Evolutionary conservation across 2,888 invertebrate species (phyloP).

Genomic region (Operophtera brumata): DNA sequence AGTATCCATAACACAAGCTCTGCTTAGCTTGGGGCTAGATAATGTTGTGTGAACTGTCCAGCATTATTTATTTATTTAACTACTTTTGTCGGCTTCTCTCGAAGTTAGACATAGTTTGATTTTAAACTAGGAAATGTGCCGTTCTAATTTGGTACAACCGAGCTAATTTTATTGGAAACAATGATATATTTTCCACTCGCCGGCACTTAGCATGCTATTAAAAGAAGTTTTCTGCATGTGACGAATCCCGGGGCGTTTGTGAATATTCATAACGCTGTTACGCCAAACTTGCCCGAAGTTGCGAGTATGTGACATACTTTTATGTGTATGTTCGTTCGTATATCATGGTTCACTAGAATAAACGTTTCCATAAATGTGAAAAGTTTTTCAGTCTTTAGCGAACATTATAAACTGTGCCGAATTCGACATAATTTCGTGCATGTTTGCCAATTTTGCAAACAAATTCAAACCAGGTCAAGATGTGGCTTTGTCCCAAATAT

Average conservation of each 20-base stretch:
- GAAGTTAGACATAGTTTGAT: too few species aligned
- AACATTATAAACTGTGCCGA: conserved; percentile 7
- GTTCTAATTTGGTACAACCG: neutral
- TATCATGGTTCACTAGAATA: conserved; percentile 42
- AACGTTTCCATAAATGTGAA: conserved; percentile 33
- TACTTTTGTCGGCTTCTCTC: too few species aligned
- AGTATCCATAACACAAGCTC: too few species aligned
- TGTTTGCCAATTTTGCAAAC: conserved; percentile 12
- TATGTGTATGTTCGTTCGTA: conserved; percentile 35
- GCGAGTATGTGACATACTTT: conserved; percentile 42
- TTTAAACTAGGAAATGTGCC: neutral
- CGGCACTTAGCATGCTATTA: conserved; percentile 54
- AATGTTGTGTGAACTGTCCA: too few species aligned
- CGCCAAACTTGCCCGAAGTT: conserved; percentile 45
- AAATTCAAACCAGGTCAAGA: conserved; percentile 8
- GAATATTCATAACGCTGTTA: conserved; percentile 66
- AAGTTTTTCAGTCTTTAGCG: conserved; percentile 22
- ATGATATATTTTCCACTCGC: conserved; percentile 28
- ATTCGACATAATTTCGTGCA: conserved; percentile 7
- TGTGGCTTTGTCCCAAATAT: neutral
- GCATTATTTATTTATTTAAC: too few species aligned
- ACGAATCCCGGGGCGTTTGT: conserved; percentile 57
- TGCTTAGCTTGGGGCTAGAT: too few species aligned
- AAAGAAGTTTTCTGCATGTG: conserved; percentile 54
- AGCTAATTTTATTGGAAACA: conserved; percentile 4